Percentiles rank a stretch among this genome's conserved stretches.
Conservation (phyloP, 2,113 vertebrate species). For the Brachyhypopomus gauderio region DNA sequence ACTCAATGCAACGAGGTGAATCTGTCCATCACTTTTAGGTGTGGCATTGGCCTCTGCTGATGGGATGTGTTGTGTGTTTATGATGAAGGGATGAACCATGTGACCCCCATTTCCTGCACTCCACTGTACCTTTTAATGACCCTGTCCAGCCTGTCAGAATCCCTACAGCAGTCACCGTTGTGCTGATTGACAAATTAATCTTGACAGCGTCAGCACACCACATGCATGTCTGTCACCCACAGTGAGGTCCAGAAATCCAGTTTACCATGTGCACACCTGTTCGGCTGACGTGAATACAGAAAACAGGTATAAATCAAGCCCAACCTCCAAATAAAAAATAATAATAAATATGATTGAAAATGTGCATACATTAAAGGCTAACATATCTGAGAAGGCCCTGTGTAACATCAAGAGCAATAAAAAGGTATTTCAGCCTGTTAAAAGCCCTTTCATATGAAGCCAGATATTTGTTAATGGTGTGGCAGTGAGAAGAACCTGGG, state of each 20-base stretch:
- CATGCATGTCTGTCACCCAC: constrained; percentile 41
- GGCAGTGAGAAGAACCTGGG: background rate
- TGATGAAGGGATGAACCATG: constrained; percentile 17
- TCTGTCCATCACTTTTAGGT: background rate
- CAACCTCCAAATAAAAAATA: background rate
- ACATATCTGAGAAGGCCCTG: background rate
- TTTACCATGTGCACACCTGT: background rate
- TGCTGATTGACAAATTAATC: constrained; percentile 52
- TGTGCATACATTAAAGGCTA: background rate
- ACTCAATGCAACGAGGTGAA: background rate
- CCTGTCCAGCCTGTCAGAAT: constrained; percentile 50
- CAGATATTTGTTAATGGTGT: too few relatives aligned
- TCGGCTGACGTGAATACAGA: background rate
- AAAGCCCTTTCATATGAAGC: background rate
- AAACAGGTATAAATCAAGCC: background rate
- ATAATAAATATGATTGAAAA: background rate
- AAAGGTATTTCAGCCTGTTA: background rate
- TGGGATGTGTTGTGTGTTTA: constrained; percentile 13
- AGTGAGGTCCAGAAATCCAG: background rate
- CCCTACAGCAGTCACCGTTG: constrained; percentile 11
- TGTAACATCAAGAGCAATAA: background rate
- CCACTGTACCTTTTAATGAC: constrained; percentile 36
- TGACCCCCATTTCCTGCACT: constrained; percentile 42
- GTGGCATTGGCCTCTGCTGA: background rate
- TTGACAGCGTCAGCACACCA: constrained; percentile 30